Percentiles rank a stretch among this genome's conserved stretches.
These are phyloP conservation scores for Gephyroberyx darwinii DNA, from an alignment of 2,797 vertebrate genomes.

Conservation along the genomic window DNA sequence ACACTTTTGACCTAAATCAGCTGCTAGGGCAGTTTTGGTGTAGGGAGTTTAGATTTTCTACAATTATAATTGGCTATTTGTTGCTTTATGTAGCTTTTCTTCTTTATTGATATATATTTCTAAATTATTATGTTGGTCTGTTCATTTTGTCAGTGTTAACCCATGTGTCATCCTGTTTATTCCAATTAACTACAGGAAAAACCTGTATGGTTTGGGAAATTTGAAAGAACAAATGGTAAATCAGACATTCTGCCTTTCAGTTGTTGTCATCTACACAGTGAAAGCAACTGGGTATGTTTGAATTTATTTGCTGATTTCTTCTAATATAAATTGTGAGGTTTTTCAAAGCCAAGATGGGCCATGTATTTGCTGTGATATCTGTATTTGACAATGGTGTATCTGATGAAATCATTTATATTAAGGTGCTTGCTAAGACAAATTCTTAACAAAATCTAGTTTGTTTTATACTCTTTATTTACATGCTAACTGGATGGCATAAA, in stretches of 20 bases:
- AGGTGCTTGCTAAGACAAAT: not conserved
- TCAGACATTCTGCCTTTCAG: constrained; percentile 65
- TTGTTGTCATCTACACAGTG: constrained; percentile 66
- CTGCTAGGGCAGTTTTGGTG: no score
- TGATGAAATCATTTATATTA: not conserved
- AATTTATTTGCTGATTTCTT: constrained; percentile 57
- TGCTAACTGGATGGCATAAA: not conserved
- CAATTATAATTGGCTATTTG: no score
- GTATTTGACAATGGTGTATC: constrained; percentile 8
- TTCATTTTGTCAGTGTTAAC: no score
- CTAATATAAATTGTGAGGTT: no score
- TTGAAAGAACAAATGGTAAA: not conserved
- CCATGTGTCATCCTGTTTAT: no score
- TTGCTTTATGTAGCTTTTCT: no score
- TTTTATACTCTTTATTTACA: not conserved
- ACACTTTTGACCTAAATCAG: no score
- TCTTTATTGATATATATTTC: no score
- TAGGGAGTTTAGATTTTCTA: no score
- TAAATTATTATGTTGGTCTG: no score
- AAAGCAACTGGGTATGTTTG: constrained; percentile 61
- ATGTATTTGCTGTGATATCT: constrained; percentile 22
- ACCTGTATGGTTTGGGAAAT: not conserved
- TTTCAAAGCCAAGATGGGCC: no score
- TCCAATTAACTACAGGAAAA: not conserved
- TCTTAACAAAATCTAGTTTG: not conserved